phyloP scores from a whole-genome alignment of 2,888 invertebrate genomes.

The Vanessa cardui region DNA sequence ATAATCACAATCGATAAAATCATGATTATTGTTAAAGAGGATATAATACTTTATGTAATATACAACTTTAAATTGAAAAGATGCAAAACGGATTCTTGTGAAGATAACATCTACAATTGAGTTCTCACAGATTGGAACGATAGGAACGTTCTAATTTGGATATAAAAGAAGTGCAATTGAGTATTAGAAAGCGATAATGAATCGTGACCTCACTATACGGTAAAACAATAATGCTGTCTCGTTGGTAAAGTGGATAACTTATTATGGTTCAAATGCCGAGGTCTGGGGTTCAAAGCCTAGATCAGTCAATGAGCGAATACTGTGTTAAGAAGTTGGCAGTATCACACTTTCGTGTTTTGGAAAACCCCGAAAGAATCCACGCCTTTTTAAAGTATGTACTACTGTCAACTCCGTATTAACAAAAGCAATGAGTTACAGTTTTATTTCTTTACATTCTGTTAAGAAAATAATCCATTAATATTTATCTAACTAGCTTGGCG shows the following conservation, averaged over 20 bases:
- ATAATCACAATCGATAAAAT: background rate
- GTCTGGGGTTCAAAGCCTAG: no score
- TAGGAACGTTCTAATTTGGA: constrained; percentile 35
- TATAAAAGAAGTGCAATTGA: constrained; percentile 37
- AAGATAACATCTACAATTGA: constrained; percentile 38
- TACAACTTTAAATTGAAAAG: constrained; percentile 23
- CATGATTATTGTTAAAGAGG: constrained; percentile 2
- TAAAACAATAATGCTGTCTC: constrained; percentile 15
- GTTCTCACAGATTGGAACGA: constrained; percentile 35
- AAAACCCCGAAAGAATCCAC: no score
- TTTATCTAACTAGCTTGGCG: constrained; percentile 26
- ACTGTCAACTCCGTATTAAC: no score
- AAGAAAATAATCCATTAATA: no score
- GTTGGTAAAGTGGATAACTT: background rate
- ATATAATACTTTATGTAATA: constrained; percentile 13
- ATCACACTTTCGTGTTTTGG: no score
- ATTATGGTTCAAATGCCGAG: no score
- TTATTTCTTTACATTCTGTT: no score
- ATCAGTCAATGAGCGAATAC: no score
- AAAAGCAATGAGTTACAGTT: no score
- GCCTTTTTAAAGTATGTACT: no score
- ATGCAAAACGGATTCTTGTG: constrained; percentile 21
- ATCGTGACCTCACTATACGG: constrained; percentile 27
- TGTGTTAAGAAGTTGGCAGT: no score
- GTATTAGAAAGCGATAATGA: constrained; percentile 41